Evolutionary conservation across 1,140 invertebrate genomes (phyloP).

Genomic region (Lithobius niger): DNA sequence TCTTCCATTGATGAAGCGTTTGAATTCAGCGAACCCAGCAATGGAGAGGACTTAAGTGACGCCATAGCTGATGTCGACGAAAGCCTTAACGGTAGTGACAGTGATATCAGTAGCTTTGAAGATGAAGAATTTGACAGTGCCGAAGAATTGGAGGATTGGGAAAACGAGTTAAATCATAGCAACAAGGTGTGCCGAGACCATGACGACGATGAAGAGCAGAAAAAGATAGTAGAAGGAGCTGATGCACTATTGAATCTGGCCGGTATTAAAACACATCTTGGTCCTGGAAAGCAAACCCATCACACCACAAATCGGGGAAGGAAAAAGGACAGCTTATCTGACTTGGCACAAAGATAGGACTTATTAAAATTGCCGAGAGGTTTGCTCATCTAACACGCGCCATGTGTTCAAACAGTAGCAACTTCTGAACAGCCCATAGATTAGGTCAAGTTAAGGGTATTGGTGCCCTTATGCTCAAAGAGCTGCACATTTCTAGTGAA

Average conservation of each 20-base stretch:
- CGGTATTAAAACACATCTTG: conserved; percentile 31
- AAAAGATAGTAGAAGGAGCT: conserved; percentile 60
- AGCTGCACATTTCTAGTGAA: no score
- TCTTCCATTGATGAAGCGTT: conserved; percentile 35
- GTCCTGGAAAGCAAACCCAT: not conserved
- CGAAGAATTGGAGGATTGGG: not conserved
- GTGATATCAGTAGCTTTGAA: not conserved
- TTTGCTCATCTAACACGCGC: no score
- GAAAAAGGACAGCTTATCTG: not conserved
- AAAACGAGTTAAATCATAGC: not conserved
- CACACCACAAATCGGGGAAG: not conserved
- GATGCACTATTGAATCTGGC: conserved; percentile 61
- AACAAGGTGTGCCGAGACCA: conserved; percentile 8
- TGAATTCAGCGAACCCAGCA: conserved; percentile 8
- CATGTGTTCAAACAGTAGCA: no score
- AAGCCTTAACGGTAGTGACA: conserved; percentile 5
- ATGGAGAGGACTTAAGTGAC: conserved; percentile 16
- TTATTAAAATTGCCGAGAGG: no score
- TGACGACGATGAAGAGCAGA: conserved; percentile 52
- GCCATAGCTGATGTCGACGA: conserved; percentile 21
- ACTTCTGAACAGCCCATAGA: no score
- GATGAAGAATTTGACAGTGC: not conserved
- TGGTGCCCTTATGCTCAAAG: no score
- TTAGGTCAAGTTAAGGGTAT: no score
- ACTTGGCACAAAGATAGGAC: not conserved